Conservation (phyloP, 2,797 vertebrate species). For the Tenualosa thibaudeaui region DNA sequence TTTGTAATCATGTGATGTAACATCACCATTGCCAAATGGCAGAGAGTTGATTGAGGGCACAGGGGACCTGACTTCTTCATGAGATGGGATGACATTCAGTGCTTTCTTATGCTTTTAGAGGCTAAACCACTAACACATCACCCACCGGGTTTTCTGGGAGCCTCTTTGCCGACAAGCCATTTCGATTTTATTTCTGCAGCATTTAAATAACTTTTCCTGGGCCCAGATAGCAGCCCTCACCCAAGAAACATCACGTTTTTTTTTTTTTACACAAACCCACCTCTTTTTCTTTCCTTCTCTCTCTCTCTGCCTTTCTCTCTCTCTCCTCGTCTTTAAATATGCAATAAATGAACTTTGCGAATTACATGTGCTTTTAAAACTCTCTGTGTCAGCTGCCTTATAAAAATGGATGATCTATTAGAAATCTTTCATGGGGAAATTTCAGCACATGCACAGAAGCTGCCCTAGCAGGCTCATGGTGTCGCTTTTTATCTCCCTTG, state of each 20-base stretch:
- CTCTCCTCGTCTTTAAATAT: conserved; percentile 26
- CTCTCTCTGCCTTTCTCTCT: background rate
- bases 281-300: background rate
- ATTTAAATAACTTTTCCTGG: conserved; percentile 30
- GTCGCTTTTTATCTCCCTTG: conserved; percentile 42
- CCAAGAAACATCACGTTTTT: conserved; percentile 6
- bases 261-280: background rate
- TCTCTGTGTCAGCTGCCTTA: conserved; percentile 37
- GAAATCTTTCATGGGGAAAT: conserved; percentile 39
- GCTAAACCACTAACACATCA: conserved; percentile 2
- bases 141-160: background rate
- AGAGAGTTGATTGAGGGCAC: background rate
- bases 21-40: background rate
- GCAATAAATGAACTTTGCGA: conserved; percentile 34
- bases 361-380: conserved; percentile 38
- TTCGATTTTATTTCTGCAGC: conserved; percentile 24
- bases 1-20: background rate
- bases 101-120: background rate
- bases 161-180: background rate
- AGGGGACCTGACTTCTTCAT: background rate
- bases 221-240: background rate
- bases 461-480: conserved; percentile 25
- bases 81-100: background rate
- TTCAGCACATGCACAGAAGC: conserved; percentile 6
- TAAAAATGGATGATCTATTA: conserved; percentile 44